Base-by-base conservation (phyloP, 2,797 vertebrate genomes). In the Scarus forsteni region DNA sequence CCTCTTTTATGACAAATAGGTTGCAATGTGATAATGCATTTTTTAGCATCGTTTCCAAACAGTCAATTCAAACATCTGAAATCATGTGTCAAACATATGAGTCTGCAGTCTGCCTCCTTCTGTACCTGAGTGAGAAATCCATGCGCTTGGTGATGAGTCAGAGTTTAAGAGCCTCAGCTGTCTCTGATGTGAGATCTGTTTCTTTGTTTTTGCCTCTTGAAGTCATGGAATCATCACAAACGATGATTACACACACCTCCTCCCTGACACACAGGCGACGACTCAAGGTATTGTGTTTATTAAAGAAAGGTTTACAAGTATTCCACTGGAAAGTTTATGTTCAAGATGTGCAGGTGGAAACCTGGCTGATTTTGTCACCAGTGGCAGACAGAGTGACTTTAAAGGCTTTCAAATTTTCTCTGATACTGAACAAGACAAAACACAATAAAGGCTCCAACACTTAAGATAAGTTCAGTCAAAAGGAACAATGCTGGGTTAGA, bases 221-320 rank as follows among this genome's bases (percentile, higher is more conserved):
- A 90, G 89, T 82, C 81, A 85, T 75, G 83, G 77, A 86, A 80
- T 83, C 81, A 78, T 84, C 73, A 70, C 48, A 52, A 76, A 82
- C 59, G 39, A 85, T 68, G 79, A 85, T 84, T 81, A 83, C 77
- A 56, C 60, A 50, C 58, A 42, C 42, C 60, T 52, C 64, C 84
- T 79, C 68, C 68, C 76, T 54, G 74, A 67, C 48, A 15, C 43
- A 16, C 61, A 54, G 72, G 69, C 71, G 72, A 75, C 73, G 45
- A 77, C 77, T 77, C 12, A 43, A 89, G 83, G 81, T 88, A 83
- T 83, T 85, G 73, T 88, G 88, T 90, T 92, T 90, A 92, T 73
- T 57, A 89, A 83, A 74, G 52, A 51, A 64, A 81, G 75, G 76
- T 91, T 92, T 87, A 87, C 73, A 89, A 89, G 85, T 84, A 77